Evolutionary conservation across 2,113 vertebrate genomes (phyloP), one percentile per base, ranked within the genome.

Genomic region (Paradisaea rubra): DNA sequence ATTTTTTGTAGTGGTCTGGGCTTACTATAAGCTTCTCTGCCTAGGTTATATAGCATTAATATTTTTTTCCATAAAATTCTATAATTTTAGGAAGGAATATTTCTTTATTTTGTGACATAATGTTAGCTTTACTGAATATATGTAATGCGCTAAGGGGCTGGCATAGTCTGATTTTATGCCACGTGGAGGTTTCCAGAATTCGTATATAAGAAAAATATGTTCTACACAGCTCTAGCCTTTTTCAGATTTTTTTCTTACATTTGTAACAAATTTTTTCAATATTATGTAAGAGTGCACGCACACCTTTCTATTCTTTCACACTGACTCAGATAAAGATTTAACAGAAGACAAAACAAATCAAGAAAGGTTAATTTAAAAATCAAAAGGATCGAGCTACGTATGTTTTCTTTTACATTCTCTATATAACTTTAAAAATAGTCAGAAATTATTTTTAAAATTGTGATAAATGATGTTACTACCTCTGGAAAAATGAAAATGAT

Each of bases 301-400:
- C 5, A 5, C 6, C 56, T 66, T 91, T n/a, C 14, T 65, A 8
- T 53, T 89, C 12, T 63, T 73, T 39, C 21, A 28, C 21, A 25
- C 27, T 45, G 47, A 23, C 21, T 65, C 9, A 59, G 18, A 14
- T 1, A 53, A 79, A 81, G 3, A 22, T 81, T 66, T 72, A 86
- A 35, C 45, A 64, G 42, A 47, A 89, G 7, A 63, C 5, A 57
- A 85, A 89, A 68, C 11, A 54, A 68, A 87, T 35, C 39, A 73
- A 42, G 12, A 64, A 52, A 88, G 2, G 3, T 66, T 73, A 80
- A 74, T 71, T 83, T 53, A 39, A 91, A 82, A 81, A 69, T 37
- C 2, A 19, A 30, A 20, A 81, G 2, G 9, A 33, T 50, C 0
- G 0, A 88, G 10, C 7, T 60, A 10, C 15, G 1, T 25, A 23